These are phyloP conservation scores for Nephila pilipes DNA, from an alignment of 1,140 invertebrate genomes.

Conservation along the genomic window DNA sequence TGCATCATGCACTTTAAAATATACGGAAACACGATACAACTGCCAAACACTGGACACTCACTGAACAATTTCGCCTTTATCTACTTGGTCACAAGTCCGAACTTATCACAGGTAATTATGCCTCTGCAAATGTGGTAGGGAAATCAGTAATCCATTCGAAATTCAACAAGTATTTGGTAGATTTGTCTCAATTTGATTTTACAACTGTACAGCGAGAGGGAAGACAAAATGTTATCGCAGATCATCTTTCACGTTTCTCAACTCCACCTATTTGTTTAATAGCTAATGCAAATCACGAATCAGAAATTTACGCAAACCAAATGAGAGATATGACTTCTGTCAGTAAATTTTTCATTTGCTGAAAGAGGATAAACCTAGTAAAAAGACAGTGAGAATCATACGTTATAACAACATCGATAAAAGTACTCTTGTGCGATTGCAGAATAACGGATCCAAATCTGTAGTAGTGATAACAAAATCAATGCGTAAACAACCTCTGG, in stretches of 20 bases:
- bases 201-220: neutral
- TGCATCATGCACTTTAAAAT: neutral
- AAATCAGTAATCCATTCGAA: neutral
- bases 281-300: neutral
- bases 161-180: neutral
- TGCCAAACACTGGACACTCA: neutral
- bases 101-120: neutral
- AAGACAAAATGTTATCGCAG: neutral
- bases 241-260: neutral
- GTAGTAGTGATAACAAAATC: neutral
- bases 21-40: constrained; percentile 18
- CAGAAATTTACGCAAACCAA: neutral
- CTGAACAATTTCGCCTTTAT: neutral
- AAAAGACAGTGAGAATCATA: neutral
- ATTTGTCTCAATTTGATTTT: constrained; percentile 11
- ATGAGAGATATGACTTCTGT: neutral
- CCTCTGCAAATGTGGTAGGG: neutral
- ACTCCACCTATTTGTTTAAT: neutral
- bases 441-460: neutral
- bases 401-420: neutral
- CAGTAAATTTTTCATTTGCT: neutral
- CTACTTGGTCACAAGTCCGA: neutral
- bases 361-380: neutral
- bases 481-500: neutral
- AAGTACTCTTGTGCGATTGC: neutral